These are phyloP conservation scores for Ginglymostoma cirratum DNA, from an alignment of 2,113 vertebrate species.

Conservation along the genomic window DNA sequence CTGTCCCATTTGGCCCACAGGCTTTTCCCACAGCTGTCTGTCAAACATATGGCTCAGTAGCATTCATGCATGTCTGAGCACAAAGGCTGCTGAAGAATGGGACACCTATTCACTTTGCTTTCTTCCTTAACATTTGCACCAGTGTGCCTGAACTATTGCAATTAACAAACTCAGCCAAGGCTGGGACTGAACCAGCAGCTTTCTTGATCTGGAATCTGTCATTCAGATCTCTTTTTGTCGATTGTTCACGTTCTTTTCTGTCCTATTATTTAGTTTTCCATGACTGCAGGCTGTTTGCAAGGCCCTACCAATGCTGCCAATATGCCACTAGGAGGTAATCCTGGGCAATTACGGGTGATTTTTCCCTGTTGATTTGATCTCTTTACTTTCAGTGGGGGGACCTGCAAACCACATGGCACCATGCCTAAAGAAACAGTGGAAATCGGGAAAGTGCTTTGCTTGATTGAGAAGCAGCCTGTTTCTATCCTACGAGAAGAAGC, in stretches of 20 bases:
- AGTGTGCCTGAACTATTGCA: not conserved
- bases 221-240: not conserved
- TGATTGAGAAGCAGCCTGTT: not conserved
- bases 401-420: not conserved
- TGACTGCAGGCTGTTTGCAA: not conserved
- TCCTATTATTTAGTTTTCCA: no score
- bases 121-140: not conserved
- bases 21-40: not conserved
- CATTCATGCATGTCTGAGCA: not conserved
- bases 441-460: not conserved
- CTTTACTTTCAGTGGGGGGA: not conserved
- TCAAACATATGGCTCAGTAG: no score
- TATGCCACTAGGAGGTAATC: not conserved
- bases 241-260: not conserved
- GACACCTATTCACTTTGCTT: not conserved
- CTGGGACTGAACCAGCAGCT: not conserved
- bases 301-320: not conserved
- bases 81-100: not conserved
- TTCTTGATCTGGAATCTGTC: not conserved
- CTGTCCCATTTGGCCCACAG: not conserved
- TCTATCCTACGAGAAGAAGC: not conserved
- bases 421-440: not conserved
- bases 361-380: not conserved
- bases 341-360: not conserved
- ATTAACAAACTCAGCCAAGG: not conserved